These are phyloP conservation scores for Babylonia areolata DNA, from an alignment of 1,140 invertebrate species.

Conservation along the genomic window DNA sequence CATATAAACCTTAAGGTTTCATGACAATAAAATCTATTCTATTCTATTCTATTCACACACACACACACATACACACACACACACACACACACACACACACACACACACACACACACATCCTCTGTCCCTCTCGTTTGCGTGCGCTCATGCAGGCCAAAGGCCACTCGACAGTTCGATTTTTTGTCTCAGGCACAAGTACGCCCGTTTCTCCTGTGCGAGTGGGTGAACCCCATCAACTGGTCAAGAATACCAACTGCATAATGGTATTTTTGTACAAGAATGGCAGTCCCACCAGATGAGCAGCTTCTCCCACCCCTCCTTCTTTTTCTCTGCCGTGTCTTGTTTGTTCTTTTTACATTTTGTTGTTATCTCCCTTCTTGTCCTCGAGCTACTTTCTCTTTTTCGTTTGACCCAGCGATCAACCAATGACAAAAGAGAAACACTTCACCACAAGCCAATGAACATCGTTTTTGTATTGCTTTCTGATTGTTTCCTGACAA, in stretches of 20 bases:
- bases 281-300: too few relatives aligned
- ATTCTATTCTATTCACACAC: too few relatives aligned
- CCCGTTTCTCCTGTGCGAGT: too few relatives aligned
- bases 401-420: not conserved
- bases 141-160: not conserved
- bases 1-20: too few relatives aligned
- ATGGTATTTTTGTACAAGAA: too few relatives aligned
- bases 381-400: not conserved
- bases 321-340: too few relatives aligned
- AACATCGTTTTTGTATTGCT: not conserved
- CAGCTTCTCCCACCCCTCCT: too few relatives aligned
- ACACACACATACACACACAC: not conserved
- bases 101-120: too few relatives aligned
- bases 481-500: conserved; percentile 25
- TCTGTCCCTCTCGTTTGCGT: not conserved
- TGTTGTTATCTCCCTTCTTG: not conserved
- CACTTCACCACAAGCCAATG: not conserved
- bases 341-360: not conserved
- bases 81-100: not conserved
- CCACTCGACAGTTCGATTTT: not conserved
- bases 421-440: conserved; percentile 9
- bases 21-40: too few relatives aligned
- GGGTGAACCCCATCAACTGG: too few relatives aligned
- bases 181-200: too few relatives aligned
- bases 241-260: too few relatives aligned